phyloP scores from a whole-genome alignment of 92 coral and sea anemone genomes.

The Bergia sp. region DNA sequence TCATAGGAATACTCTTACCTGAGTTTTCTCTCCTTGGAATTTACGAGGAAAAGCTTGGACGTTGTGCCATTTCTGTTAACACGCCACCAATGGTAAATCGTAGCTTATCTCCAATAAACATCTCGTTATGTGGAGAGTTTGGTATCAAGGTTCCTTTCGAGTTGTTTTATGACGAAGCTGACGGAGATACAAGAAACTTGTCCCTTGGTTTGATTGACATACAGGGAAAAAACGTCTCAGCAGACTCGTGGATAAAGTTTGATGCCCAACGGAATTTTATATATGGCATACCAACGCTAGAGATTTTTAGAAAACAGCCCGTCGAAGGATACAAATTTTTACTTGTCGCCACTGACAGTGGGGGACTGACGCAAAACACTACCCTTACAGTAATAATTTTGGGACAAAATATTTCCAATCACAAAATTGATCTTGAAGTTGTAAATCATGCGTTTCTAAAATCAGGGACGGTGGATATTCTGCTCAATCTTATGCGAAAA shows the following conservation, averaged over 20 bases:
- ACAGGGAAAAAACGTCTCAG: constrained; percentile 11
- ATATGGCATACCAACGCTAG: constrained; percentile 46
- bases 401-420: constrained; percentile 6
- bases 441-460: background rate
- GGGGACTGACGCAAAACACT: constrained; percentile 38
- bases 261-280: constrained; percentile 13
- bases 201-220: constrained; percentile 27
- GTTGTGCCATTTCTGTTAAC: constrained; percentile 22
- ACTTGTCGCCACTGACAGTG: constrained; percentile 53
- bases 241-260: constrained; percentile 41
- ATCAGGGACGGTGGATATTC: constrained; percentile 9
- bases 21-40: constrained; percentile 37
- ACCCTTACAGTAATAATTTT: constrained; percentile 20
- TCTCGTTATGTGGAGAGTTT: constrained; percentile 33
- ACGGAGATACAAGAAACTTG: constrained; percentile 51
- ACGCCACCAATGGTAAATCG: constrained; percentile 30
- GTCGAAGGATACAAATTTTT: constrained; percentile 41
- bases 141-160: constrained; percentile 35
- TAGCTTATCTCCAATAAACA: constrained; percentile 26
- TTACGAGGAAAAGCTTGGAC: constrained; percentile 25
- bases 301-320: constrained; percentile 40
- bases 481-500: constrained; percentile 1
- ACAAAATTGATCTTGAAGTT: constrained; percentile 10
- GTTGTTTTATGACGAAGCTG: constrained; percentile 43
- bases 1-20: constrained; percentile 33